These are phyloP conservation scores for Gymnothorax javanicus DNA, from an alignment of 2,797 vertebrate genomes.

Conservation along the genomic window DNA sequence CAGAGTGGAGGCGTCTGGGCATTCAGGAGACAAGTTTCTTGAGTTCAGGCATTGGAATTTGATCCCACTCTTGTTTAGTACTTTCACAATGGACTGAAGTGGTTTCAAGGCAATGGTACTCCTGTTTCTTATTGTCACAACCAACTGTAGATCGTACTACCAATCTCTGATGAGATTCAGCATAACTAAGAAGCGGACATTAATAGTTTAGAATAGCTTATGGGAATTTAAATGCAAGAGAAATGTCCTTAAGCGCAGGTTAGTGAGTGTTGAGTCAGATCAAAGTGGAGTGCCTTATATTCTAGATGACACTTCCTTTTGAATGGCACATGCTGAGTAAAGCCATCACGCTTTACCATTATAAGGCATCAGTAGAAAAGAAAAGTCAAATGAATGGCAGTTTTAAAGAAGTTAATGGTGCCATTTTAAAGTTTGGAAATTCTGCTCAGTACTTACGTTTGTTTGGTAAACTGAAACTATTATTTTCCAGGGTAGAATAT, in stretches of 20 bases:
- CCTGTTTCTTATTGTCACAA: slow-evolving; percentile 22
- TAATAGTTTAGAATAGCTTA: slow-evolving; percentile 35
- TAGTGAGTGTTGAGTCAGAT: not conserved
- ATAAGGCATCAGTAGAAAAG: not conserved
- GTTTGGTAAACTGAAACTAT: too few species aligned
- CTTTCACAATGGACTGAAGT: not conserved
- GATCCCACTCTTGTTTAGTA: not conserved
- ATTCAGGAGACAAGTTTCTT: too few species aligned
- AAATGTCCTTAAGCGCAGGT: not conserved
- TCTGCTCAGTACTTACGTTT: too few species aligned
- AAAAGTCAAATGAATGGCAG: not conserved
- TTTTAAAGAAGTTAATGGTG: not conserved
- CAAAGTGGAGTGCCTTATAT: not conserved
- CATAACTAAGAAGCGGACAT: slow-evolving; percentile 11
- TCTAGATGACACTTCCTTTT: not conserved
- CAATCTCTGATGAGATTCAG: slow-evolving; percentile 27
- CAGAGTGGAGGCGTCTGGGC: too few species aligned
- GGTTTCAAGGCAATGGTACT: slow-evolving; percentile 16
- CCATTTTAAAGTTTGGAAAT: too few species aligned
- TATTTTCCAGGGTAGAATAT: too few species aligned
- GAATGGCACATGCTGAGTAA: not conserved
- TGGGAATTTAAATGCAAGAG: slow-evolving; percentile 21
- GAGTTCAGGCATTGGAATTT: too few species aligned
- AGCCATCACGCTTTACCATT: not conserved
- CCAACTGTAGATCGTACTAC: slow-evolving; percentile 22